Conservation (phyloP, 2,888 invertebrate species). For the Leptogaster cylindrica region DNA sequence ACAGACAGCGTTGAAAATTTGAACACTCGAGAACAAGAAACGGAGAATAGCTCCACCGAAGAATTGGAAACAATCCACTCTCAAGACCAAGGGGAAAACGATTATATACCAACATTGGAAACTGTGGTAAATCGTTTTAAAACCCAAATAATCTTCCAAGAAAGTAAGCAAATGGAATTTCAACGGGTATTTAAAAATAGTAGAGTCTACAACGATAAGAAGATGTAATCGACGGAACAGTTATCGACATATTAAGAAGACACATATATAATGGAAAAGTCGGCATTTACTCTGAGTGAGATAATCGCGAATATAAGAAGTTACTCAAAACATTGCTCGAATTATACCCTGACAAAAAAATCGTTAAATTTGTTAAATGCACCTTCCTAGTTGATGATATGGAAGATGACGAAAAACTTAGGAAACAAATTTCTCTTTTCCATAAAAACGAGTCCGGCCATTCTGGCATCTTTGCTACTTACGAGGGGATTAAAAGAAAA, state of each 20-base stretch:
- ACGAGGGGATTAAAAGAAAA: conserved; percentile 10
- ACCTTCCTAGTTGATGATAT: neutral
- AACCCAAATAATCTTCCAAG: conserved; percentile 30
- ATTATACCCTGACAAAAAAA: neutral
- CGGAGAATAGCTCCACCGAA: neutral
- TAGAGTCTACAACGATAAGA: neutral
- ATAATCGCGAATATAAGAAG: neutral
- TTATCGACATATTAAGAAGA: neutral
- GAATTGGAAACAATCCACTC: conserved; percentile 19
- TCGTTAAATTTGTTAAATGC: neutral
- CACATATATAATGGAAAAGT: neutral
- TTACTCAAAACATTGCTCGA: neutral
- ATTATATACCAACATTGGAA: conserved; percentile 27
- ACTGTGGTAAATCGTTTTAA: conserved; percentile 25
- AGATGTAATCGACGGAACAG: neutral
- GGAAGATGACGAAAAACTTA: neutral
- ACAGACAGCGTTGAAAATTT: no score
- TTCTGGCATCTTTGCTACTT: conserved; percentile 4
- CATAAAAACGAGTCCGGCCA: neutral
- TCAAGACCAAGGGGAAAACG: neutral
- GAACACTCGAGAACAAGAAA: neutral
- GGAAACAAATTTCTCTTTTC: neutral
- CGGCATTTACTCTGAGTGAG: no score
- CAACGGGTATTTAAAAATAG: neutral
- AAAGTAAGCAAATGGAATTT: conserved; percentile 2